Evolutionary conservation across 2,888 invertebrate species (phyloP).

Genomic region (Apamea crenata): DNA sequence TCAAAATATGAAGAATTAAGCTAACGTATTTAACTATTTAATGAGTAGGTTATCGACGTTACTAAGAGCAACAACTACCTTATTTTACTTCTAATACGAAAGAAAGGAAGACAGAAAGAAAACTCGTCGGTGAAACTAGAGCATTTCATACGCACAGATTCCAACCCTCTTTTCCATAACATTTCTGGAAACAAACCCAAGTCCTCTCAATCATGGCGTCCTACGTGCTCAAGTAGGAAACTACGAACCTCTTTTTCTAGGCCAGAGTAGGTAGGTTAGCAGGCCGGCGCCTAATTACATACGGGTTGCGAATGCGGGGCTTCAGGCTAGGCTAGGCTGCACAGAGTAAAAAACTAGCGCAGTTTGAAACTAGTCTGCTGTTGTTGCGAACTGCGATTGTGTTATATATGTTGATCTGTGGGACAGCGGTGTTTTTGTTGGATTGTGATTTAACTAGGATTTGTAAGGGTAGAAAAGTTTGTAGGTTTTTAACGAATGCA

Average conservation of each 20-base stretch:
- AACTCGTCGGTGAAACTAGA: background rate
- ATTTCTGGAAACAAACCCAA: conserved; percentile 29
- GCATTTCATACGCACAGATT: background rate
- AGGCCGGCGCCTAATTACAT: conserved; percentile 62
- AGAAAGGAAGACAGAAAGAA: background rate
- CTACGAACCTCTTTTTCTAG: conserved; percentile 56
- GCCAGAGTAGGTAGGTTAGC: conserved; percentile 65
- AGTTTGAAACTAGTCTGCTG: conserved; percentile 14
- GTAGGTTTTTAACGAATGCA: background rate
- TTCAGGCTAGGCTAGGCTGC: conserved; percentile 31
- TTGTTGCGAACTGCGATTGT: conserved; percentile 14
- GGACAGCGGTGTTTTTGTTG: conserved; percentile 1
- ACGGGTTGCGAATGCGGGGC: conserved; percentile 30
- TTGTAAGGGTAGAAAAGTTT: background rate
- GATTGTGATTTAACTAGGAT: background rate
- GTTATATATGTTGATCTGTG: conserved; percentile 2
- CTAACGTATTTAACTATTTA: background rate
- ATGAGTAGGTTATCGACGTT: background rate
- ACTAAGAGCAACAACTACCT: background rate
- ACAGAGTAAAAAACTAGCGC: conserved; percentile 45
- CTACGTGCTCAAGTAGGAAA: conserved; percentile 66
- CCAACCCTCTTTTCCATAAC: conserved; percentile 11
- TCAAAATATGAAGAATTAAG: background rate
- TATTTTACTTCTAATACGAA: background rate
- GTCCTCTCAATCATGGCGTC: conserved; percentile 46